A percentile compares a stretch with the other conserved stretches of the same genome.
Conservation (phyloP, 1,140 invertebrate species). For the Homalodisca vitripennis region DNA sequence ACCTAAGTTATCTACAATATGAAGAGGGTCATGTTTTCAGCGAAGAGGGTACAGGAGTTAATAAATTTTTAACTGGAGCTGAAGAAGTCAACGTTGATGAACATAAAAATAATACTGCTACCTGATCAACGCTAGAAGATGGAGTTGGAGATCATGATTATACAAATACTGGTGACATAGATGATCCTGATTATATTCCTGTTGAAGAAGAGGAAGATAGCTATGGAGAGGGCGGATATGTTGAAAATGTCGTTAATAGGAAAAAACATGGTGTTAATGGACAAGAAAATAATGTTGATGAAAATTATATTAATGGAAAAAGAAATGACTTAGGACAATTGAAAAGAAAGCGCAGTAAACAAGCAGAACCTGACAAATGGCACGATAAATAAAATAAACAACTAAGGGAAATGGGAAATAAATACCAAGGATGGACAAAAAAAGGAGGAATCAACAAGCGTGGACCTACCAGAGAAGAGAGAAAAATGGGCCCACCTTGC, state of each 20-base stretch:
- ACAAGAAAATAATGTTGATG: not conserved
- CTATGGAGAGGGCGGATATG: not conserved
- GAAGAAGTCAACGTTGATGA: not conserved
- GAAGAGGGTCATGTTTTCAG: not conserved
- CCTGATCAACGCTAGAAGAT: not conserved
- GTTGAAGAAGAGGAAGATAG: not conserved
- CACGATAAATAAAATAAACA: slow-evolving; percentile 3
- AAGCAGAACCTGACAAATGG: slow-evolving; percentile 4
- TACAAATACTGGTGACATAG: not conserved
- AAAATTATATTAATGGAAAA: not conserved
- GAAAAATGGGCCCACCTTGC: slow-evolving; percentile 23
- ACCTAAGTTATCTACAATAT: not conserved
- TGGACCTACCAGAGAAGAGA: slow-evolving; percentile 21
- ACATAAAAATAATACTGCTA: not conserved
- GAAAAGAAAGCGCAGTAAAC: slow-evolving; percentile 22
- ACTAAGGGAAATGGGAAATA: not conserved
- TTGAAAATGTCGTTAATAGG: not conserved
- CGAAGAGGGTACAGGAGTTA: not conserved
- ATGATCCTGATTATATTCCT: slow-evolving; percentile 11
- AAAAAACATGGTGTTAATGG: not conserved
- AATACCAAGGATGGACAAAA: slow-evolving; percentile 5
- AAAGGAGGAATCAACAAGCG: not conserved
- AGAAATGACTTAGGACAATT: not conserved
- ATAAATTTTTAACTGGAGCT: not conserved
- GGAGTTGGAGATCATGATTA: not conserved